A percentile compares a stretch with the other conserved stretches of the same genome.
Evolutionary conservation across 2,797 vertebrate species (phyloP).

Genomic region (Rhadinocentrus ornatus): DNA sequence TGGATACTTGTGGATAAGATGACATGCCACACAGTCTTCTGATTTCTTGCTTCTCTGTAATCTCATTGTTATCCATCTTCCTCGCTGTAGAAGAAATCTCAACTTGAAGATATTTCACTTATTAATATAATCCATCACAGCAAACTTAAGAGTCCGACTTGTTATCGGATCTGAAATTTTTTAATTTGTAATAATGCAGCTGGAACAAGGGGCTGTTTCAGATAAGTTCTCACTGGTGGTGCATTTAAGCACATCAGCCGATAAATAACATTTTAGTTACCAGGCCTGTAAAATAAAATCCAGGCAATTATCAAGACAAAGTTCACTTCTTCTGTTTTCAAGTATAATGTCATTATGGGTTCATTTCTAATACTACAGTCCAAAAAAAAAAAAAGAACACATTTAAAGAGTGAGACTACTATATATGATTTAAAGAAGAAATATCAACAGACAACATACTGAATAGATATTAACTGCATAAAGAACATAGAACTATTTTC

Average conservation of each 20-base stretch:
- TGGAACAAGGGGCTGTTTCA: slow-evolving; percentile 7
- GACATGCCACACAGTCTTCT: slow-evolving; percentile 14
- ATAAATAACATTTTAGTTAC: slow-evolving; percentile 1
- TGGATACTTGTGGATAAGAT: slow-evolving; percentile 34
- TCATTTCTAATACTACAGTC: background rate
- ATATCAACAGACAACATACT: background rate
- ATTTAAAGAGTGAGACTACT: background rate
- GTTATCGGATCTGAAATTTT: slow-evolving; percentile 12
- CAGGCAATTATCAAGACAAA: background rate
- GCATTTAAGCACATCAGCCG: background rate
- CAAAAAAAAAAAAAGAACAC: background rate
- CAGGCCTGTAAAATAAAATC: slow-evolving; percentile 20
- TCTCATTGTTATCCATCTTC: slow-evolving; percentile 27
- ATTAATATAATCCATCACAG: slow-evolving; percentile 22
- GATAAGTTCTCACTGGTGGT: slow-evolving; percentile 1
- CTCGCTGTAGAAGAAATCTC: slow-evolving; percentile 10
- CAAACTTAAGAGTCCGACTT: slow-evolving; percentile 6
- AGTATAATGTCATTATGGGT: background rate
- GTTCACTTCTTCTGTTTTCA: background rate
- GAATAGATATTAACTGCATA: background rate
- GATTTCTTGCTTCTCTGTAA: slow-evolving; percentile 24
- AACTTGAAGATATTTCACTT: slow-evolving; percentile 14
- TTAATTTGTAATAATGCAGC: slow-evolving; percentile 18
- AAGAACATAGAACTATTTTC: background rate
- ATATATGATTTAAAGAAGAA: background rate